Evolutionary conservation across 2,113 vertebrate species (phyloP).

Genomic region (Esox niger): DNA sequence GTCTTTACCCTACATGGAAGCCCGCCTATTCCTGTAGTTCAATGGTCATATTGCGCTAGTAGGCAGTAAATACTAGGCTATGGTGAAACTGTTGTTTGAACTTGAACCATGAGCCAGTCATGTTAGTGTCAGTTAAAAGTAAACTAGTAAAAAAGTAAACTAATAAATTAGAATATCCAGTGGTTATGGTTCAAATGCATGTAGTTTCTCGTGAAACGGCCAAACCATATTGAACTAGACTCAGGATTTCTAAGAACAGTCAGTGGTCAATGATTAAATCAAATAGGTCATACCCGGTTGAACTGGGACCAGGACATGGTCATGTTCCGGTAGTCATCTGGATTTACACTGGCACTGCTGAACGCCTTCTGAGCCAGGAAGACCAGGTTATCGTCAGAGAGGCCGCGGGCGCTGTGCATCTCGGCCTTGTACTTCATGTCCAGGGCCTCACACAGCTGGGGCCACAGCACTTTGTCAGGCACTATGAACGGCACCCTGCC

Average conservation of each 20-base stretch:
- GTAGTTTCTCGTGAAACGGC: neutral
- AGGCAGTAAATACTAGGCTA: too few species aligned
- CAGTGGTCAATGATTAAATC: neutral
- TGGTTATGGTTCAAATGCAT: too few species aligned
- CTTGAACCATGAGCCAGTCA: neutral
- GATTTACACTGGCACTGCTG: constrained; percentile 79
- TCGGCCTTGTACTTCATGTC: constrained; percentile 95
- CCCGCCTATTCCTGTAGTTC: too few species aligned
- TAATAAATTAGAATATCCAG: too few species aligned
- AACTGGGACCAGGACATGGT: constrained; percentile 94
- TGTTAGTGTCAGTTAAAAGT: neutral
- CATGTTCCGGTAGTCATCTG: constrained; percentile 85
- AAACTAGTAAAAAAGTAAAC: too few species aligned
- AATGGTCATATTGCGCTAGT: neutral
- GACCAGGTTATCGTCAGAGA: constrained; percentile 88
- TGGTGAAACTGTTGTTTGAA: neutral
- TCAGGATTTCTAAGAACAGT: neutral
- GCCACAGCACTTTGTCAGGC: constrained; percentile 88
- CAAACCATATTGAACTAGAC: constrained; percentile 73
- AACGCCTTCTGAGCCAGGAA: constrained; percentile 93
- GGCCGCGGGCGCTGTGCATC: constrained; percentile 85
- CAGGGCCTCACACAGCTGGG: constrained; percentile 86
- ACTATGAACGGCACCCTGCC: constrained; percentile 90
- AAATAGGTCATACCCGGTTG: constrained; percentile 68
- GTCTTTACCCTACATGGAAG: too few species aligned